A percentile compares a stretch with the other conserved stretches of the same genome.
Evolutionary conservation across 2,113 vertebrate genomes (phyloP).

Genomic region (Gymnarchus niloticus): DNA sequence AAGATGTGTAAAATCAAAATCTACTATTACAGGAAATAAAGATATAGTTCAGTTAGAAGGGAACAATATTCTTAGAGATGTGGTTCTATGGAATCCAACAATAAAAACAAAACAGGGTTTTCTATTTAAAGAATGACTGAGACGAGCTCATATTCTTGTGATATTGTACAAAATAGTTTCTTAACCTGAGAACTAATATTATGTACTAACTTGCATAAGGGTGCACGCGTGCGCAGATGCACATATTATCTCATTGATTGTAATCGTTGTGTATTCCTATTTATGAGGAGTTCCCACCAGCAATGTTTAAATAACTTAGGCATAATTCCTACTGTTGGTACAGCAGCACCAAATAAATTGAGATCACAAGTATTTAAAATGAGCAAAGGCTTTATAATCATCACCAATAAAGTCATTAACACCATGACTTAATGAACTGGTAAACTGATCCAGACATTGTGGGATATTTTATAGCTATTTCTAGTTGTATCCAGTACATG

Average conservation of each 20-base stretch:
- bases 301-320: not conserved
- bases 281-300: not conserved
- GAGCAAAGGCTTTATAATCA: not conserved
- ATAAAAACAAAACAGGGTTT: not conserved
- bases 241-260: not conserved
- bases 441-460: not conserved
- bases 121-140: not conserved
- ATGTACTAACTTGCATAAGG: conserved; percentile 14
- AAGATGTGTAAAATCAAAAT: not conserved
- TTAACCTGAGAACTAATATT: conserved; percentile 12
- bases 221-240: not conserved
- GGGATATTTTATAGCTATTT: not conserved
- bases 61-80: not conserved
- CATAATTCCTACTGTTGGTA: not conserved
- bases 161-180: conserved; percentile 2
- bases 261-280: not conserved
- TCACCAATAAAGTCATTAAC: conserved; percentile 7
- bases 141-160: not conserved
- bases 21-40: not conserved
- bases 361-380: not conserved
- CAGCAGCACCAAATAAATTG: conserved; percentile 7
- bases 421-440: not conserved
- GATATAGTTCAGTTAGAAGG: not conserved
- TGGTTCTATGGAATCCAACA: not conserved
- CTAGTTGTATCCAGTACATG: not conserved